Percentiles rank a stretch among this genome's conserved stretches.
Evolutionary conservation across 2,888 invertebrate genomes (phyloP).

Genomic region (Apodemia hepburni): DNA sequence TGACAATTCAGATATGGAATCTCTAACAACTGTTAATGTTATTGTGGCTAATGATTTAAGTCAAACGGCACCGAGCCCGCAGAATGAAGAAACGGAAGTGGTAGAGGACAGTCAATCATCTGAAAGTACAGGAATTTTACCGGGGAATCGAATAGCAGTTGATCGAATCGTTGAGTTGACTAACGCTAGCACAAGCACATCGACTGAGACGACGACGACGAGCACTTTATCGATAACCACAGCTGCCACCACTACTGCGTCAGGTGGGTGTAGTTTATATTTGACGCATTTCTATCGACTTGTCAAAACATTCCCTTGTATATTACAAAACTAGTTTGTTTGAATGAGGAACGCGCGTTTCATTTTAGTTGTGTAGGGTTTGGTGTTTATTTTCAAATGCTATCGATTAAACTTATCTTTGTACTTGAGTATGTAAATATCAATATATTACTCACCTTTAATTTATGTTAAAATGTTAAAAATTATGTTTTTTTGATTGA

Average conservation of each 20-base stretch:
- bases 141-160: conserved; percentile 60
- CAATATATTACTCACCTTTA: too few species aligned
- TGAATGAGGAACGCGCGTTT: background rate
- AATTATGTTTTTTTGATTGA: background rate
- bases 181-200: conserved; percentile 40
- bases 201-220: conserved; percentile 43
- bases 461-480: too few species aligned
- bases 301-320: conserved; percentile 8
- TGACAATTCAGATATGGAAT: conserved; percentile 62
- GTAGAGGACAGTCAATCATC: conserved; percentile 36
- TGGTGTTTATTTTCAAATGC: background rate
- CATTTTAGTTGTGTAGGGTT: background rate
- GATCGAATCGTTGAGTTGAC: conserved; percentile 66
- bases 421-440: background rate
- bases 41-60: conserved; percentile 67
- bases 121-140: conserved; percentile 48
- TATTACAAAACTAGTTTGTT: background rate
- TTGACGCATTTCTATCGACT: conserved; percentile 21
- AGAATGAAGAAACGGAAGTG: conserved; percentile 44
- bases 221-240: conserved; percentile 52
- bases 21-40: conserved; percentile 70
- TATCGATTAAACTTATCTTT: background rate
- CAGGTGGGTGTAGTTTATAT: conserved; percentile 53
- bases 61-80: conserved; percentile 49
- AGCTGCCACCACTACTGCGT: conserved; percentile 59